Percentiles rank a stretch among this genome's conserved stretches.
phyloP scores from a whole-genome alignment of 2,797 vertebrate genomes.

The Gorsachius magnificus region DNA sequence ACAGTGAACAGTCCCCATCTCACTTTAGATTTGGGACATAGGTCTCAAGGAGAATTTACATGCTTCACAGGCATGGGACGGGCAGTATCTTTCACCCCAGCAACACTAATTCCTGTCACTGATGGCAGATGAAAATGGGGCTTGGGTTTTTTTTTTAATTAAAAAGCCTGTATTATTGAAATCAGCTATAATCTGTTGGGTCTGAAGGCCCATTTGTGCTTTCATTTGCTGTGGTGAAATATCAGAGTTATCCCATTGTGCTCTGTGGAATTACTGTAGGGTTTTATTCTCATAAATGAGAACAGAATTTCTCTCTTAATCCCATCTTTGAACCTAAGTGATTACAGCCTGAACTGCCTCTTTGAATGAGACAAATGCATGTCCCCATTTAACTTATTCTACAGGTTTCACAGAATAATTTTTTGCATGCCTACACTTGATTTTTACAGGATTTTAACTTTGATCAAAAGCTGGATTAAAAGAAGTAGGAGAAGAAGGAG shows the following conservation, averaged over 20 bases:
- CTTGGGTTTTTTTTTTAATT: background rate
- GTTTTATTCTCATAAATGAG: background rate
- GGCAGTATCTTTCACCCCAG: background rate
- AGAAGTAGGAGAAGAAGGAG: background rate
- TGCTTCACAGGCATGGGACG: background rate
- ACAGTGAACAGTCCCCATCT: background rate
- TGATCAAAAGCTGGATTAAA: accelerated
- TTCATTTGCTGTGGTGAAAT: slow-evolving; percentile 21
- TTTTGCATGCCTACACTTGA: background rate
- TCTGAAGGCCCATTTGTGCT: slow-evolving; percentile 28
- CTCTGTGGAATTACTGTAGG: slow-evolving; percentile 19
- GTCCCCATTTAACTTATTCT: background rate
- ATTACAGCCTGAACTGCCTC: slow-evolving; percentile 19
- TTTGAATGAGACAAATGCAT: background rate
- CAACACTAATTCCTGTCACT: background rate
- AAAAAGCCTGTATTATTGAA: slow-evolving; percentile 23
- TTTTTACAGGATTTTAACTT: background rate
- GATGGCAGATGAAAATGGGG: background rate
- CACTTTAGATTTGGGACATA: background rate
- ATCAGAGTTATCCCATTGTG: slow-evolving; percentile 12
- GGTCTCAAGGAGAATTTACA: background rate
- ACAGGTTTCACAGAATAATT: background rate
- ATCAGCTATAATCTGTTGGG: slow-evolving; percentile 9
- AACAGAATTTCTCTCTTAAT: slow-evolving; percentile 31
- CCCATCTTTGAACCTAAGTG: slow-evolving; percentile 7